Conservation (phyloP, 2,113 vertebrate genomes). For the Colius striatus region DNA sequence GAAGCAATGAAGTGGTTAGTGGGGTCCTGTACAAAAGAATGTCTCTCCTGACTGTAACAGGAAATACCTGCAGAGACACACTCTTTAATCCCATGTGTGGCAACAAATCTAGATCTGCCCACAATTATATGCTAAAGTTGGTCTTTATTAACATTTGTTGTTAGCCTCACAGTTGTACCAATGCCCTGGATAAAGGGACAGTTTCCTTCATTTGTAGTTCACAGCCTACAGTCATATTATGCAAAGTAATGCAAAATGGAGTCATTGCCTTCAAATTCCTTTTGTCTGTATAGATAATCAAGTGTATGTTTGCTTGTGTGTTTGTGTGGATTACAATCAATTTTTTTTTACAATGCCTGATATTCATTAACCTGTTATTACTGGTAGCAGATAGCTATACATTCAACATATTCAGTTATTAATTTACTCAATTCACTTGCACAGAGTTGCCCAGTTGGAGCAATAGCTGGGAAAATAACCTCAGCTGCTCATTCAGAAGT, state of each 20-base stretch:
- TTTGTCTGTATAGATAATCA: not conserved
- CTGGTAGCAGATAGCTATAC: not conserved
- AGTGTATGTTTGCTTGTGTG: not conserved
- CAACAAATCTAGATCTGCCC: not conserved
- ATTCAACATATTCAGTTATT: not conserved
- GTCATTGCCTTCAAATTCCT: not conserved
- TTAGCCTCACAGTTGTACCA: not conserved
- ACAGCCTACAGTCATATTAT: not conserved
- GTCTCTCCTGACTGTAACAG: not conserved
- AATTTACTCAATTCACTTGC: not conserved
- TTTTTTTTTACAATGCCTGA: not conserved
- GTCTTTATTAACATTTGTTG: not conserved
- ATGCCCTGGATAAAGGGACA: too few relatives aligned
- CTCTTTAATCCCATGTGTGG: not conserved
- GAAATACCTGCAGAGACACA: not conserved
- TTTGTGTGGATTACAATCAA: not conserved
- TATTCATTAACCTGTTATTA: not conserved
- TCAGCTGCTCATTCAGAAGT: not conserved
- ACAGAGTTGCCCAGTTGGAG: not conserved
- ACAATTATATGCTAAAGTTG: accelerated
- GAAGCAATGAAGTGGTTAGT: not conserved
- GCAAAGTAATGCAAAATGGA: not conserved
- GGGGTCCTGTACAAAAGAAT: too few relatives aligned
- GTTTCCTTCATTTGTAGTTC: not conserved
- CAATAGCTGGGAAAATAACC: not conserved